phyloP scores from a whole-genome alignment of 2,113 vertebrate species.

The Dissostichus mawsoni region DNA sequence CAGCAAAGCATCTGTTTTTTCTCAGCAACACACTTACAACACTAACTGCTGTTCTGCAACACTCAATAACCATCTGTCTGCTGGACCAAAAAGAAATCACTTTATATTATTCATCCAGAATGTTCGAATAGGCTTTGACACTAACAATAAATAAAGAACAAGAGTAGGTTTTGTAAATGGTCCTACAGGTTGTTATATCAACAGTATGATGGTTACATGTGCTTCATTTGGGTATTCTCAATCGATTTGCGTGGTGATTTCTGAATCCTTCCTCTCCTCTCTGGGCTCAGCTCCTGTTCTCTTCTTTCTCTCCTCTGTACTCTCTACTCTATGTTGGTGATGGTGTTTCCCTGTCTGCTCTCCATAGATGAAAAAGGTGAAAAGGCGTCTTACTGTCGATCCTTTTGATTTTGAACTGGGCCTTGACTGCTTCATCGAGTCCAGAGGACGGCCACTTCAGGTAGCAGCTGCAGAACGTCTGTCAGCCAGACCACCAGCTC shows the following conservation, averaged over 20 bases:
- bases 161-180: background rate
- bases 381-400: constrained; percentile 89
- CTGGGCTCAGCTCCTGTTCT: background rate
- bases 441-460: constrained; percentile 74
- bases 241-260: background rate
- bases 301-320: background rate
- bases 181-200: background rate
- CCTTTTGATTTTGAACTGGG: constrained; percentile 88
- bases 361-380: constrained; percentile 86
- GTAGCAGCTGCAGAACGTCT: constrained; percentile 54
- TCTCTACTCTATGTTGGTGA: constrained; percentile 35
- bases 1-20: background rate
- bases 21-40: background rate
- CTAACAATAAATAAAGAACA: background rate
- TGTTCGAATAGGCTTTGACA: background rate
- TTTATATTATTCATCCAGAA: background rate
- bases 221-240: background rate
- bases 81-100: background rate
- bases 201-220: background rate
- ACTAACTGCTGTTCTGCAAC: background rate
- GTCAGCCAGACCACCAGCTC: constrained; percentile 1
- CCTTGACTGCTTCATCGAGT: constrained; percentile 78
- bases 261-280: background rate
- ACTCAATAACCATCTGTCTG: background rate
- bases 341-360: constrained; percentile 45